phyloP scores from a whole-genome alignment of 2,113 vertebrate genomes.

The Silurus glanis region DNA sequence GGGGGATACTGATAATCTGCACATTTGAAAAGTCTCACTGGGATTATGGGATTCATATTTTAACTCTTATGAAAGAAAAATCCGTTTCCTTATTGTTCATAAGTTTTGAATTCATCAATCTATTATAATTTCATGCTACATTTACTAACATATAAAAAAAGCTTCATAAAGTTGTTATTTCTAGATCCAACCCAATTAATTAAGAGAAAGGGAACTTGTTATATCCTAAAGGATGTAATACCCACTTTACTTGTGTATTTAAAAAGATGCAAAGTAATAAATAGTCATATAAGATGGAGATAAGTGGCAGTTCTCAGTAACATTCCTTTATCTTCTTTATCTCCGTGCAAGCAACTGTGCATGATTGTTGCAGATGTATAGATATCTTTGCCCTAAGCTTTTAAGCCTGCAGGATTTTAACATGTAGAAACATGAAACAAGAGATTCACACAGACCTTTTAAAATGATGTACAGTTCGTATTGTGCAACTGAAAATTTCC shows the following conservation, averaged over 20 bases:
- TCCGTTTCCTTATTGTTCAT: not conserved
- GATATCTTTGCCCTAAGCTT: not conserved
- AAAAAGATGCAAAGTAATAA: not conserved
- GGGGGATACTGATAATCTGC: not conserved
- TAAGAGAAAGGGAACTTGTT: not conserved
- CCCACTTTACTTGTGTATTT: not conserved
- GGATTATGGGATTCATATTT: not conserved
- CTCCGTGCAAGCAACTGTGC: not conserved
- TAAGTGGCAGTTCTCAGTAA: not conserved
- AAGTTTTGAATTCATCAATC: not conserved
- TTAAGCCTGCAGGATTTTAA: not conserved
- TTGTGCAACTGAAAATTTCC: constrained; percentile 12
- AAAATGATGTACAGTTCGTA: not conserved
- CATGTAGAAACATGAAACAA: constrained; percentile 1
- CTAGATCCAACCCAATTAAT: not conserved
- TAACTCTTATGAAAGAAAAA: not conserved
- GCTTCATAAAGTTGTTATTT: not conserved
- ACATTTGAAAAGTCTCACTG: not conserved
- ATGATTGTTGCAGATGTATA: not conserved
- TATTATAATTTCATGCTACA: not conserved
- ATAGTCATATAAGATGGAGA: not conserved
- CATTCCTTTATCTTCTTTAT: not conserved
- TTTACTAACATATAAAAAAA: not conserved
- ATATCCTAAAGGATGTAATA: not conserved
- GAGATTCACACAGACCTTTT: not conserved